phyloP scores from a whole-genome alignment of 2,797 vertebrate species.

The Petrocephalus schoutedeni region DNA sequence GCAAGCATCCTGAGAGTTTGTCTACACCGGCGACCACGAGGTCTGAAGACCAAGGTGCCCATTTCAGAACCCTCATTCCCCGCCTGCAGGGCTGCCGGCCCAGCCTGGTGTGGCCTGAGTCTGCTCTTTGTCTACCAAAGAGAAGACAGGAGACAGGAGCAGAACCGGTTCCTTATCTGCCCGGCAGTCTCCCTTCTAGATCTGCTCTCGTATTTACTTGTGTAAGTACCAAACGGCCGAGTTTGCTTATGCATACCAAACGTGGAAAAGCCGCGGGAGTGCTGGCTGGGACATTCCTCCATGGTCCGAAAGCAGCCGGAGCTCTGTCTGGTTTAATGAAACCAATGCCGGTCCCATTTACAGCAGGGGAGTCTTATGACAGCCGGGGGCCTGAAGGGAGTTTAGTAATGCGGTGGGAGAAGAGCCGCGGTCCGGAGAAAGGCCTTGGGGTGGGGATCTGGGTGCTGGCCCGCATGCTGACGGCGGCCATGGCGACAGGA shows the following conservation, averaged over 20 bases:
- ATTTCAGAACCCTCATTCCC: not conserved
- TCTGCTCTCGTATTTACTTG: not conserved
- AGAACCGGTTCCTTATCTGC: not conserved
- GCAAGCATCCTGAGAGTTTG: not conserved
- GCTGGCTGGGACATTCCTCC: not conserved
- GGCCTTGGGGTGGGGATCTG: not conserved
- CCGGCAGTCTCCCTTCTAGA: not conserved
- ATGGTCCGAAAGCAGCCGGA: not conserved
- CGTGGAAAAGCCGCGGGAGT: not conserved
- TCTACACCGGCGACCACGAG: not conserved
- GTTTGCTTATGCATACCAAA: not conserved
- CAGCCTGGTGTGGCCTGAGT: not conserved
- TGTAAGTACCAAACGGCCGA: not conserved
- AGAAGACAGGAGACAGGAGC: not conserved
- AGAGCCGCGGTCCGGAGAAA: not conserved
- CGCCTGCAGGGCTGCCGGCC: not conserved
- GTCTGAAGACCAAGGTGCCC: not conserved
- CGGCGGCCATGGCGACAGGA: not conserved
- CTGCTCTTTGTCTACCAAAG: not conserved
- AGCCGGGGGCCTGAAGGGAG: not conserved
- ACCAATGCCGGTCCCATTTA: not conserved
- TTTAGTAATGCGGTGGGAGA: not conserved
- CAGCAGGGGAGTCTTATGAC: not conserved
- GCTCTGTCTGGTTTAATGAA: not conserved
- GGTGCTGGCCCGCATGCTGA: not conserved